Conservation (phyloP, 2,888 invertebrate species). For the Ophonus ardosiacus region DNA sequence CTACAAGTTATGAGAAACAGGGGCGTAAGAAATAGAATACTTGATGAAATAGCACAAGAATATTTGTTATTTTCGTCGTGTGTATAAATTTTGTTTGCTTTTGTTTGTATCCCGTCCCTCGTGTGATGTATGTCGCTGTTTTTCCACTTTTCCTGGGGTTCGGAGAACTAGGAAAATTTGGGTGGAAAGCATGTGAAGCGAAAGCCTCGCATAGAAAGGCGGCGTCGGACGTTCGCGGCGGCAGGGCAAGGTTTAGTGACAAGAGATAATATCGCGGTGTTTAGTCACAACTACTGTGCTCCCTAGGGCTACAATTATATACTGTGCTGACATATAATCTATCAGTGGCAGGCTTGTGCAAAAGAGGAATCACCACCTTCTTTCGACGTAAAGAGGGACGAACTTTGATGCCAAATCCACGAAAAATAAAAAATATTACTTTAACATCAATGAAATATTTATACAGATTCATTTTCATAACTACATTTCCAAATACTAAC, state of each 20-base stretch:
- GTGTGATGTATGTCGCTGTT: constrained; percentile 50
- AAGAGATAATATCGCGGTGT: not conserved
- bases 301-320: constrained; percentile 4
- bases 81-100: not conserved
- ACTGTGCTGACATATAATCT: constrained; percentile 42
- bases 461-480: not conserved
- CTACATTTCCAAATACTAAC: not conserved
- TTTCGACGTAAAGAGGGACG: not conserved
- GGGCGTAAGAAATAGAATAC: not conserved
- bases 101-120: not conserved
- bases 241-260: constrained; percentile 10
- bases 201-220: constrained; percentile 47
- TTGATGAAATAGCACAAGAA: not conserved
- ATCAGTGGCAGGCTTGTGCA: not conserved
- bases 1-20: not conserved
- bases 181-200: constrained; percentile 59
- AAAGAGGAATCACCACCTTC: not conserved
- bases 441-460: not conserved
- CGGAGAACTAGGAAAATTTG: constrained; percentile 21
- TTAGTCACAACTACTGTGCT: constrained; percentile 50
- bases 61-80: not conserved
- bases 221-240: not conserved
- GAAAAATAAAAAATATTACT: not conserved
- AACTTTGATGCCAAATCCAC: not conserved
- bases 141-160: constrained; percentile 35